Conservation (phyloP, 1,140 invertebrate species). For the Trichonephila clavipes region DNA sequence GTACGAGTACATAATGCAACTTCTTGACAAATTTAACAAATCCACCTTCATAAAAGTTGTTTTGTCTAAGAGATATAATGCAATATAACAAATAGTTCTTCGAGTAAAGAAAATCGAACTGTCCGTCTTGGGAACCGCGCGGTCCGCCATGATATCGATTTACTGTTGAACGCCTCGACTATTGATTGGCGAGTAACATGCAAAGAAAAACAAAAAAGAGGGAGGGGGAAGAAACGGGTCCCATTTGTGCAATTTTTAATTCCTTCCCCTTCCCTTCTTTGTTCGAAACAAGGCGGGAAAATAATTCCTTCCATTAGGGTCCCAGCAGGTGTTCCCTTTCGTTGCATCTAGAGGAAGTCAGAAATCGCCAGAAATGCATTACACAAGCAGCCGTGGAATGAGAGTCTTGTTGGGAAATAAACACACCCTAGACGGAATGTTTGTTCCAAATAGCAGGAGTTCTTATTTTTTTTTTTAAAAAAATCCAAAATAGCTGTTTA, state of each 20-base stretch:
- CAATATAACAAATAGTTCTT: not conserved
- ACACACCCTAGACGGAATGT: not conserved
- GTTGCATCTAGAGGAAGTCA: not conserved
- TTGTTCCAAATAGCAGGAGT: not conserved
- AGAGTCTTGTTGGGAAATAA: not conserved
- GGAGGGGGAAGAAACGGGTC: not conserved
- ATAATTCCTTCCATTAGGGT: slow-evolving; percentile 32
- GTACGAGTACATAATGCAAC: too few species aligned
- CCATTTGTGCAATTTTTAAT: slow-evolving; percentile 28
- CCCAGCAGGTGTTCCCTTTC: not conserved
- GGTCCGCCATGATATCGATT: slow-evolving; percentile 22
- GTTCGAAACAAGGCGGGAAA: not conserved
- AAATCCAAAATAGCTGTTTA: not conserved
- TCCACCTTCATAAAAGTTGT: not conserved
- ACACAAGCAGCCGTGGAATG: not conserved
- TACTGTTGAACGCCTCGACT: slow-evolving; percentile 20
- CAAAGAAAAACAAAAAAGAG: not conserved
- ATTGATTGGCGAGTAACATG: slow-evolving; percentile 20
- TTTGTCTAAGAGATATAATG: not conserved
- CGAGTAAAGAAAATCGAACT: slow-evolving; percentile 8
- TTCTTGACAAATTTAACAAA: not conserved
- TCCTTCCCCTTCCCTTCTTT: not conserved
- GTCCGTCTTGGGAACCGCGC: not conserved
- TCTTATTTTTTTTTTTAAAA: not conserved
- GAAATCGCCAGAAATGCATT: not conserved